phyloP scores from a whole-genome alignment of 35 echinoderm and acorn worm species.

The Ophiothrix spiculata region DNA sequence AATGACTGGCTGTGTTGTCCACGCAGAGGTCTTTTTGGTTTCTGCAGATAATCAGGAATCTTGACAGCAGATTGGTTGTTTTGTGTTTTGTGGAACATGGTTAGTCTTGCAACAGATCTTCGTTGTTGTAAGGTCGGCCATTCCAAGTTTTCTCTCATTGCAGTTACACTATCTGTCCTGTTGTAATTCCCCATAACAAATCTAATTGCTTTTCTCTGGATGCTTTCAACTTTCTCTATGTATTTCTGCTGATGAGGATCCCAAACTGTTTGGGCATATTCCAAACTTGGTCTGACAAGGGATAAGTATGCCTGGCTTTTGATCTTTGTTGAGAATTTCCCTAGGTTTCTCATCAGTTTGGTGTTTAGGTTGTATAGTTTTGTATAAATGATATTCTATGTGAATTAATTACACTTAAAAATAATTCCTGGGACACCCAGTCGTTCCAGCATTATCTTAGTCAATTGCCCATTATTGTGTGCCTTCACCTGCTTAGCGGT shows the following conservation, averaged over 20 bases:
- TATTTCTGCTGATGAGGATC: constrained; percentile 23
- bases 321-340: background rate
- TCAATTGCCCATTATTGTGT: too few relatives aligned
- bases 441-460: too few relatives aligned
- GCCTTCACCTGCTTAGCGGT: too few relatives aligned
- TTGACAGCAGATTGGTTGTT: background rate
- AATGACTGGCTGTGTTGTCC: background rate
- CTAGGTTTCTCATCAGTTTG: constrained; percentile 18
- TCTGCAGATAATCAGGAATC: background rate
- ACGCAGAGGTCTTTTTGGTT: background rate
- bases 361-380: constrained; percentile 20
- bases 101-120: background rate
- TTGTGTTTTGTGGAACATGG: background rate
- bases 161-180: constrained; percentile 18
- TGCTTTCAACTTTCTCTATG: constrained; percentile 38
- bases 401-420: too few relatives aligned
- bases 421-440: too few relatives aligned
- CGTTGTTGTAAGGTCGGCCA: constrained; percentile 31
- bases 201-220: constrained; percentile 26
- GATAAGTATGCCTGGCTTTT: constrained; percentile 31
- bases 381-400: too few relatives aligned
- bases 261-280: constrained; percentile 45
- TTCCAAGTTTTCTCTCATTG: constrained; percentile 6
- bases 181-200: constrained; percentile 19
- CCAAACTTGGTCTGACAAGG: constrained; percentile 32